A percentile compares a stretch with the other conserved stretches of the same genome.
Evolutionary conservation across 2,797 vertebrate species (phyloP).

Genomic region (Labeo calbasu): DNA sequence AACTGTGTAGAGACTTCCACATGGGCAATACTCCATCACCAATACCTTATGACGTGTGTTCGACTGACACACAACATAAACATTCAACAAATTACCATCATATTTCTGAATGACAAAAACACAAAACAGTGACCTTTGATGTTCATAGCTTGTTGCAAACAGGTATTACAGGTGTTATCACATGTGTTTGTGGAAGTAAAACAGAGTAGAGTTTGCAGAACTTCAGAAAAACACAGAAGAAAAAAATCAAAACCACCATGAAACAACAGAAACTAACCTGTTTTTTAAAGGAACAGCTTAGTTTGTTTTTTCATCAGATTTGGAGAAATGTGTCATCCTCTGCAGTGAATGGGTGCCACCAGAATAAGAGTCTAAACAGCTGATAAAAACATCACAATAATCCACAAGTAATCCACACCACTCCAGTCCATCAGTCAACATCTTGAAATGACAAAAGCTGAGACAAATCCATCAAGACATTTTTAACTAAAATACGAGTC

Average conservation of each 20-base stretch:
- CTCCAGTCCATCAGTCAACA: too few relatives aligned
- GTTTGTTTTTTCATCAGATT: background rate
- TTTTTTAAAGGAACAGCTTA: background rate
- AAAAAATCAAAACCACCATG: background rate
- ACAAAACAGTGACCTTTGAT: background rate
- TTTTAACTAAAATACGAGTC: background rate
- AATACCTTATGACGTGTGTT: slow-evolving; percentile 94
- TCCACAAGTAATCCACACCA: too few relatives aligned
- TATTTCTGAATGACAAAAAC: background rate
- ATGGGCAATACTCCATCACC: slow-evolving; percentile 98
- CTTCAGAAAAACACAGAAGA: background rate
- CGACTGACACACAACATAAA: slow-evolving; percentile 74
- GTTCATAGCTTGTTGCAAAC: background rate
- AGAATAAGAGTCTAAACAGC: too few relatives aligned
- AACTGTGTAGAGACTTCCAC: slow-evolving; percentile 95
- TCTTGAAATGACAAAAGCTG: too few relatives aligned
- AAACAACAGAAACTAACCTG: background rate
- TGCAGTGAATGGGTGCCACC: background rate
- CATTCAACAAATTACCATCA: background rate
- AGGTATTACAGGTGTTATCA: background rate
- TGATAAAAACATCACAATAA: too few relatives aligned
- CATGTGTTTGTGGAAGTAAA: background rate
- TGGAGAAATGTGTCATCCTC: background rate
- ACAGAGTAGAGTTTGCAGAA: background rate
- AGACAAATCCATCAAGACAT: background rate